phyloP scores from a whole-genome alignment of 2,888 invertebrate genomes.

The Xylophagus ater region DNA sequence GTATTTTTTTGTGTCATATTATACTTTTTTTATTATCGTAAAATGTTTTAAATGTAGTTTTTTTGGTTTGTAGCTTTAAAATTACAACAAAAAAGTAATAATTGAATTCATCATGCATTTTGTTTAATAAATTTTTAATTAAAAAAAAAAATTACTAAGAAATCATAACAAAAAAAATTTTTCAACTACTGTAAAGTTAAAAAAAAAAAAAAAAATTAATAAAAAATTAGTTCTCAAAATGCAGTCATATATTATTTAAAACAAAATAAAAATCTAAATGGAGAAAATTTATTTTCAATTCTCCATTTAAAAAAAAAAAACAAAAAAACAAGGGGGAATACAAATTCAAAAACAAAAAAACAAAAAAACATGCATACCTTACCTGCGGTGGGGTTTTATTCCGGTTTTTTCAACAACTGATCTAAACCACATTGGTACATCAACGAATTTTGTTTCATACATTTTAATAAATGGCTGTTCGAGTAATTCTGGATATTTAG shows the following conservation, averaged over 20 bases:
- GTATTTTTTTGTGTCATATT: too few relatives aligned
- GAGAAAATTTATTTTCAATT: too few relatives aligned
- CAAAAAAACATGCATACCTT: constrained; percentile 20
- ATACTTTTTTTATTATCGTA: too few relatives aligned
- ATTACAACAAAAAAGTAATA: too few relatives aligned
- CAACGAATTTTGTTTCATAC: constrained; percentile 57
- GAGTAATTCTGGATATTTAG: constrained; percentile 85
- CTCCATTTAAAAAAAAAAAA: constrained; percentile 2
- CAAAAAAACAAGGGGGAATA: constrained; percentile 1
- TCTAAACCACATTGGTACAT: constrained; percentile 78
- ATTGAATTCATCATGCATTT: constrained; percentile 10
- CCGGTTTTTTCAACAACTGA: constrained; percentile 46
- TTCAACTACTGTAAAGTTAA: constrained; percentile 5
- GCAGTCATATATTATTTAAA: too few relatives aligned
- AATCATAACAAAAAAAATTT: too few relatives aligned
- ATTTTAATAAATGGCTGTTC: constrained; percentile 79
- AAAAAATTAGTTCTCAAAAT: constrained; percentile 7
- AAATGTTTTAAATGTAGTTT: too few relatives aligned
- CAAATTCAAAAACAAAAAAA: constrained; percentile 12
- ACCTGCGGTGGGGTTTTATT: constrained; percentile 34
- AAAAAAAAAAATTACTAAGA: too few relatives aligned
- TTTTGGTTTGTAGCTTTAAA: too few relatives aligned
- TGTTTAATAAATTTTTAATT: constrained; percentile 6
- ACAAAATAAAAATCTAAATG: too few relatives aligned
- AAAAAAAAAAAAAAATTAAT: constrained; percentile 5